Conservation (phyloP, 2,888 invertebrate species). For the Lasioglossum calceatum region DNA sequence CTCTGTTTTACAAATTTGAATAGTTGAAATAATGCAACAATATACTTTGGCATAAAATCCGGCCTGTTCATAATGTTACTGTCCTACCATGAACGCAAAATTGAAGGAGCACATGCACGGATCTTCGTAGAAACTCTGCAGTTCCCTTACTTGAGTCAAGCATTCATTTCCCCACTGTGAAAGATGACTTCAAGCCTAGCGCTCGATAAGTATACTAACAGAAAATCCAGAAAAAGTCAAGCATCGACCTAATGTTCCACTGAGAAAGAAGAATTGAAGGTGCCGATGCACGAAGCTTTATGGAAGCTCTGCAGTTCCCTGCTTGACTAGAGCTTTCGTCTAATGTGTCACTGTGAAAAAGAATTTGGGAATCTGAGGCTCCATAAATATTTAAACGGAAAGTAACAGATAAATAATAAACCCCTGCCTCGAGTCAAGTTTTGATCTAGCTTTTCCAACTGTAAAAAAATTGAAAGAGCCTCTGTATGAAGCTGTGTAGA, state of each 20-base stretch:
- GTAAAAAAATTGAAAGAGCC: not conserved
- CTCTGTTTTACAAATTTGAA: no score
- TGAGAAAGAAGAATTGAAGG: not conserved
- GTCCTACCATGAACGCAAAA: not conserved
- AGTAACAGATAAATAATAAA: no score
- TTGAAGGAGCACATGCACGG: not conserved
- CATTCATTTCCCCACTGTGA: not conserved
- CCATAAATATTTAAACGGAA: not conserved
- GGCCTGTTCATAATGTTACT: no score
- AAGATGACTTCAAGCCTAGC: no score
- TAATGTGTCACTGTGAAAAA: not conserved
- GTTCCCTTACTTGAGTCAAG: not conserved
- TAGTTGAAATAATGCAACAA: no score
- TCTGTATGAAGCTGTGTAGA: not conserved
- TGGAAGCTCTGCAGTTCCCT: not conserved
- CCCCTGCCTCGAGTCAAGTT: not conserved
- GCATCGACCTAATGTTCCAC: not conserved
- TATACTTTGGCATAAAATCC: no score
- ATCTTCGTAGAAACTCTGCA: not conserved
- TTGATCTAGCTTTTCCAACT: not conserved
- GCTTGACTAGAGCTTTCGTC: not conserved
- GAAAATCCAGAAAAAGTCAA: no score
- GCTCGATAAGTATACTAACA: no score
- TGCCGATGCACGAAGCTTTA: not conserved
- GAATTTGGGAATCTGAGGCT: not conserved